Evolutionary conservation across 1,140 invertebrate genomes (phyloP).

Genomic region (Agraylea sexmaculata): DNA sequence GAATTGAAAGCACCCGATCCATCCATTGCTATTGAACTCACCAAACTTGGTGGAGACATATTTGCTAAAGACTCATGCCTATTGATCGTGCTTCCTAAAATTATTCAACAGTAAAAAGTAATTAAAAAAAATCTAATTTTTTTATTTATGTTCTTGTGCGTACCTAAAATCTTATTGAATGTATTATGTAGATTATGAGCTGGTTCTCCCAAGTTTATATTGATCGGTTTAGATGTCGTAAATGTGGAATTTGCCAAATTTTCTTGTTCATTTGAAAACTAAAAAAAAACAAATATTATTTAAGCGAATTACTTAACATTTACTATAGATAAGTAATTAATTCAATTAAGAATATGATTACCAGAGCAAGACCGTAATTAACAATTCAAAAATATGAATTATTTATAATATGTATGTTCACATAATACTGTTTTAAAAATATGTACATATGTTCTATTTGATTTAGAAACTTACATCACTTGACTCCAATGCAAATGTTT

Average conservation of each 20-base stretch:
- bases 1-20: conserved; percentile 35
- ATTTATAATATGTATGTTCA: too few species aligned
- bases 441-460: too few species aligned
- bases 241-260: conserved; percentile 9
- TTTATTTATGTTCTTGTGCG: conserved; percentile 9
- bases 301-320: not conserved
- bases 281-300: conserved; percentile 8
- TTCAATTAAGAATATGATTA: too few species aligned
- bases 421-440: too few species aligned
- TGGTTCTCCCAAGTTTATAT: conserved; percentile 37
- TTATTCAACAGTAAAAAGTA: conserved; percentile 5
- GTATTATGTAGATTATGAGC: conserved; percentile 37
- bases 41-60: conserved; percentile 37
- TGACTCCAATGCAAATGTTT: conserved; percentile 3
- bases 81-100: conserved; percentile 19
- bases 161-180: conserved; percentile 32
- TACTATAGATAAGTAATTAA: not conserved
- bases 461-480: conserved; percentile 7
- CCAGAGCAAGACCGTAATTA: too few species aligned
- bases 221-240: conserved; percentile 30
- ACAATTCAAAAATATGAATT: too few species aligned
- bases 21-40: conserved; percentile 37
- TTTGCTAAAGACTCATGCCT: conserved; percentile 37
- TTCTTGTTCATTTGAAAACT: conserved; percentile 13
- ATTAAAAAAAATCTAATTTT: conserved; percentile 5